Evolutionary conservation across 1,140 invertebrate genomes (phyloP).

Genomic region (Oscheius sp.): DNA sequence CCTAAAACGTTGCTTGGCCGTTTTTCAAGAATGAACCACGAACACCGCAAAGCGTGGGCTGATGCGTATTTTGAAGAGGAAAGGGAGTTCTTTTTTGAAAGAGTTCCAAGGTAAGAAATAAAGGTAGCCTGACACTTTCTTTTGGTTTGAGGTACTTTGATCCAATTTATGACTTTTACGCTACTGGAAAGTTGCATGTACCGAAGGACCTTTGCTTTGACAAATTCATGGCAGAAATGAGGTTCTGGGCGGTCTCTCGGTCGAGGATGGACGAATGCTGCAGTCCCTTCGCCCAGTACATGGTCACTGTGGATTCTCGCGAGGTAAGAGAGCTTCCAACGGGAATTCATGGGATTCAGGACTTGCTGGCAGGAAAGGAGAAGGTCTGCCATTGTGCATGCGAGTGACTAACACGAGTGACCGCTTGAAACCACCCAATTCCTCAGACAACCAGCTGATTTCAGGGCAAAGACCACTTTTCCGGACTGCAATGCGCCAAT

Average conservation of each 20-base stretch:
- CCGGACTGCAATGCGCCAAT: conserved; percentile 58
- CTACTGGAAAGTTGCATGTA: conserved; percentile 59
- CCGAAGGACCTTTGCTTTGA: conserved; percentile 60
- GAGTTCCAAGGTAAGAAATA: conserved; percentile 52
- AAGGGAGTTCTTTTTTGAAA: conserved; percentile 59
- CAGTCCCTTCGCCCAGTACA: conserved; percentile 59
- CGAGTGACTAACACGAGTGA: no score
- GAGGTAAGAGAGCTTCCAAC: neutral
- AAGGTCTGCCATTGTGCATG: no score
- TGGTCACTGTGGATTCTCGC: conserved; percentile 30
- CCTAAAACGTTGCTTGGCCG: conserved; percentile 54
- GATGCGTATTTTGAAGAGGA: conserved; percentile 58
- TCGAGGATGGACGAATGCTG: conserved; percentile 60
- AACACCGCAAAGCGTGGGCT: conserved; percentile 54
- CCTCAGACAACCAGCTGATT: neutral
- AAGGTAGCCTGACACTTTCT: neutral
- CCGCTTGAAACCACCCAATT: no score
- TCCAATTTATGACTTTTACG: conserved; percentile 61
- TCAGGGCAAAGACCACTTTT: conserved; percentile 60
- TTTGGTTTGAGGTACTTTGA: conserved; percentile 56
- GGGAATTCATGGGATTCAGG: neutral
- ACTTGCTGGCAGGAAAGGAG: neutral
- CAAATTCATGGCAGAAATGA: conserved; percentile 58
- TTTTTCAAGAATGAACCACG: conserved; percentile 57
- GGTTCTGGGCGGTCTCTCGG: conserved; percentile 60